These are phyloP conservation scores for Aphidius colemani DNA, from an alignment of 2,888 invertebrate species.

Conservation along the genomic window DNA sequence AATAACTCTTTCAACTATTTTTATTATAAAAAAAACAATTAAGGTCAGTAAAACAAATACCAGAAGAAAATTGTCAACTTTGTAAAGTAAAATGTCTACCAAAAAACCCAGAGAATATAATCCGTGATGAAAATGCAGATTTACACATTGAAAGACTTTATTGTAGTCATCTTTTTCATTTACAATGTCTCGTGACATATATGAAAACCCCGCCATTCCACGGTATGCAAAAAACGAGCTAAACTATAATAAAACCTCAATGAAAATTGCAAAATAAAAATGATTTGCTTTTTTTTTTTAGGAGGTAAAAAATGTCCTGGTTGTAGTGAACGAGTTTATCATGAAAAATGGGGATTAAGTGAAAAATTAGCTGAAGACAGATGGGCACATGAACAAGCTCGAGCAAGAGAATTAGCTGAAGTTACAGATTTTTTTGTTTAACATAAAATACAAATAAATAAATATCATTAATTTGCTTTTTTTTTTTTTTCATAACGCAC, in stretches of 20 bases:
- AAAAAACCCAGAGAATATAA: conserved; percentile 62
- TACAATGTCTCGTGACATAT: conserved; percentile 70
- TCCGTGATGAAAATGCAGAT: conserved; percentile 66
- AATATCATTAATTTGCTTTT: too few species aligned
- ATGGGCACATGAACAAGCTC: conserved; percentile 79
- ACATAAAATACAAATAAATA: conserved; percentile 1
- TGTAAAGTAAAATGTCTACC: conserved; percentile 69
- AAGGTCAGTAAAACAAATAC: conserved; percentile 67
- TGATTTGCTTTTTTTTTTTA: conserved; percentile 39
- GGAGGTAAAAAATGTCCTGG: conserved; percentile 72
- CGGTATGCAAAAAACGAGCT: conserved; percentile 51
- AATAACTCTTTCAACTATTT: neutral
- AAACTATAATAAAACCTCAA: neutral
- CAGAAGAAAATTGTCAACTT: conserved; percentile 68
- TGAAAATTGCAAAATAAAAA: conserved; percentile 10
- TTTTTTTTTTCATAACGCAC: neutral
- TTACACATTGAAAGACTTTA: conserved; percentile 72
- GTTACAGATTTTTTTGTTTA: conserved; percentile 73
- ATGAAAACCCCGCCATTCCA: conserved; percentile 76
- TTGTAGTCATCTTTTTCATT: conserved; percentile 75
- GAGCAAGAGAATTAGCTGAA: conserved; percentile 74
- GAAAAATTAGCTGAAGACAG: conserved; percentile 73
- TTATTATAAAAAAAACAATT: neutral
- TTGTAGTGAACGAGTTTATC: conserved; percentile 71
- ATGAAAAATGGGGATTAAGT: conserved; percentile 74